Evolutionary conservation across 2,113 vertebrate genomes (phyloP).

Genomic region (sheep (Ovis aries)): ARS-UI_Ramb_v3.0 NC_056055.1:120772501-120773000

Average conservation of each 20-base stretch:
- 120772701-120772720: not conserved
- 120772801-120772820: not conserved
- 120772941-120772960: not conserved
- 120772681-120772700: no score
- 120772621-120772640: no score
- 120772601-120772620: accelerated
- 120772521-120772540: no score
- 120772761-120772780: not conserved
- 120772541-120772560: no score
- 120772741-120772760: not conserved
- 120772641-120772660: no score
- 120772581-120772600: accelerated
- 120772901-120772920: not conserved
- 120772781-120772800: not conserved
- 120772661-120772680: no score
- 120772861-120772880: not conserved
- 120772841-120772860: not conserved
- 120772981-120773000: not conserved
- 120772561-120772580: no score
- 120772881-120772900: not conserved
- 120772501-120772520: no score
- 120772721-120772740: not conserved
- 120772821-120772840: not conserved
- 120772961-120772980: not conserved
- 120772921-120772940: not conserved